Evolutionary conservation across 2,888 invertebrate species (phyloP).

Genomic region (Tanypteryx hageni): DNA sequence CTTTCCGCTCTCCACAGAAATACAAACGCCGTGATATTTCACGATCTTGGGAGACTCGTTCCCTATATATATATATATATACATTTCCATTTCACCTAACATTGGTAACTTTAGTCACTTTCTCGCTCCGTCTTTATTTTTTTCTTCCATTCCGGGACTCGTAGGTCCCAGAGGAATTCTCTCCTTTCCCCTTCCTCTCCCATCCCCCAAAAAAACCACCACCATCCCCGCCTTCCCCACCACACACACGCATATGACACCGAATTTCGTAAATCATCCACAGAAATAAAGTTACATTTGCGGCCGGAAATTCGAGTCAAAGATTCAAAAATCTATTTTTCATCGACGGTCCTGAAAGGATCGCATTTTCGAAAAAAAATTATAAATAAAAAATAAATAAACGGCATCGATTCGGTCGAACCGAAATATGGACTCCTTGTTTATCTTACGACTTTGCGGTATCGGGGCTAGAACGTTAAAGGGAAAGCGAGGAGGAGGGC

Average conservation of each 20-base stretch:
- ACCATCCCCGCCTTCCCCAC: not conserved
- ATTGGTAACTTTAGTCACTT: constrained; percentile 40
- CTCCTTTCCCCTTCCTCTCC: not conserved
- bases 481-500: not conserved
- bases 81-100: constrained; percentile 31
- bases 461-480: too few relatives aligned
- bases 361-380: too few relatives aligned
- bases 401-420: too few relatives aligned
- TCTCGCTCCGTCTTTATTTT: not conserved
- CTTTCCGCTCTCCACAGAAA: not conserved
- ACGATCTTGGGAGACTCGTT: not conserved
- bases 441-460: too few relatives aligned
- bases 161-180: not conserved
- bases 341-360: too few relatives aligned
- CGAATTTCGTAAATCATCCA: constrained; percentile 45
- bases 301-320: not conserved
- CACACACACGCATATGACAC: not conserved
- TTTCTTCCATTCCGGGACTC: not conserved
- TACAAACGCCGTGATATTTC: not conserved
- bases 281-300: not conserved
- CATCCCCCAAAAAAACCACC: not conserved
- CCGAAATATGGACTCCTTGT: too few relatives aligned
- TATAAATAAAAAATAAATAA: too few relatives aligned
- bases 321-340: not conserved
- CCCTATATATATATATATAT: not conserved